Percentiles rank a stretch among this genome's conserved stretches.
Evolutionary conservation across 1,140 invertebrate species (phyloP).

Genomic region (Piezodorus guildinii): DNA sequence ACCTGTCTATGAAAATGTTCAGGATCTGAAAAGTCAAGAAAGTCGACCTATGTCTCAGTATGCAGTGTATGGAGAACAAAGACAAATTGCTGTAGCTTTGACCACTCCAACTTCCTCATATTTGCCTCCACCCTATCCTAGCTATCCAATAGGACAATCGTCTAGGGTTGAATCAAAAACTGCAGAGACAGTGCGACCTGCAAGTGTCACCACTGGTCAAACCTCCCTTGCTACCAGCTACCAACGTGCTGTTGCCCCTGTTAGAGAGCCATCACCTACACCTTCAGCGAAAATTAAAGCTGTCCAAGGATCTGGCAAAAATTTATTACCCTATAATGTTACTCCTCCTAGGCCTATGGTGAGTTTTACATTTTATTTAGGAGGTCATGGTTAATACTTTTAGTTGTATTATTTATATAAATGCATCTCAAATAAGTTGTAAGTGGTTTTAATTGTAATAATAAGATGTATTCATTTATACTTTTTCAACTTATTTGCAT

Average conservation of each 20-base stretch:
- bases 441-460: too few species aligned
- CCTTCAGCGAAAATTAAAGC: slow-evolving; percentile 28
- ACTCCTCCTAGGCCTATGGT: slow-evolving; percentile 65
- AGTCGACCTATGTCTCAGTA: slow-evolving; percentile 41
- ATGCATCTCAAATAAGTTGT: too few species aligned
- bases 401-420: too few species aligned
- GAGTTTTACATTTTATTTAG: slow-evolving; percentile 26
- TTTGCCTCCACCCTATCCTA: slow-evolving; percentile 26
- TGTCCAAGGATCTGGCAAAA: slow-evolving; percentile 46
- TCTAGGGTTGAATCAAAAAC: slow-evolving; percentile 9
- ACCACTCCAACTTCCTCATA: slow-evolving; percentile 25
- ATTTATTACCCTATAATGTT: slow-evolving; percentile 73
- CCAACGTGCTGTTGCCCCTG: slow-evolving; percentile 20
- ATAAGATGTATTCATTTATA: too few species aligned
- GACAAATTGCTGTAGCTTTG: slow-evolving; percentile 33
- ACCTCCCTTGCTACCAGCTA: slow-evolving; percentile 28
- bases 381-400: too few species aligned
- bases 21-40: slow-evolving; percentile 38
- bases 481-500: too few species aligned
- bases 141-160: slow-evolving; percentile 8
- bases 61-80: slow-evolving; percentile 28
- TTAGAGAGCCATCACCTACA: slow-evolving; percentile 34
- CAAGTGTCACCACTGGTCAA: slow-evolving; percentile 21
- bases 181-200: not conserved
- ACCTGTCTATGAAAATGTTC: slow-evolving; percentile 62